A percentile compares a stretch with the other conserved stretches of the same genome.
Evolutionary conservation across 2,888 invertebrate genomes (phyloP).

Genomic region (Tenthredo amoena): DNA sequence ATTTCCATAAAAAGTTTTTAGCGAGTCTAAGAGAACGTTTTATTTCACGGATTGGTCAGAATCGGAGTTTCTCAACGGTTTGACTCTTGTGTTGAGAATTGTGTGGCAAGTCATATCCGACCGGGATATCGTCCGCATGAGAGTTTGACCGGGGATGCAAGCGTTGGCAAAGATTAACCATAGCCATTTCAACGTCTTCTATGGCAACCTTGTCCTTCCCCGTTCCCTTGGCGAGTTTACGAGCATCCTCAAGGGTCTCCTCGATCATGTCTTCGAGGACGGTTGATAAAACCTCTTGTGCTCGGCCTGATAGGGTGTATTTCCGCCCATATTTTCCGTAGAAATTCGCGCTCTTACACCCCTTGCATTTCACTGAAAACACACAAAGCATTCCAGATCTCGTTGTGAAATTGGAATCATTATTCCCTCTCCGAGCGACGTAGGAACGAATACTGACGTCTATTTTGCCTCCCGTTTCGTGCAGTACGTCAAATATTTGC

Average conservation of each 20-base stretch:
- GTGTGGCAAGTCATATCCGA: neutral
- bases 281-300: slow-evolving; percentile 69
- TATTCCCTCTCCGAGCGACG: neutral
- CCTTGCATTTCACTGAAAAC: slow-evolving; percentile 22
- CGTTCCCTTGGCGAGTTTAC: slow-evolving; percentile 68
- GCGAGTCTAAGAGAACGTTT: neutral
- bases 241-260: slow-evolving; percentile 72
- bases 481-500: neutral
- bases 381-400: neutral
- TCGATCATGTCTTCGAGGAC: slow-evolving; percentile 73
- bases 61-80: neutral
- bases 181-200: slow-evolving; percentile 71
- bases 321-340: slow-evolving; percentile 61
- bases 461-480: neutral
- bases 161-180: slow-evolving; percentile 70
- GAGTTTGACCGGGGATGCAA: slow-evolving; percentile 55
- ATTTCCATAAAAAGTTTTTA: neutral
- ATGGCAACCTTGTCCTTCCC: slow-evolving; percentile 70
- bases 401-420: neutral
- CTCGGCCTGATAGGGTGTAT: slow-evolving; percentile 69
- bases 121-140: neutral
- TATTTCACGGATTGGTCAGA: neutral
- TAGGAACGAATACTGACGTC: neutral
- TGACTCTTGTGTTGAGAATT: slow-evolving; percentile 1
- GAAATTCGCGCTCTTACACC: neutral